phyloP scores from a whole-genome alignment of 2,888 invertebrate species.

The Hirtodrosophila cameraria region DNA sequence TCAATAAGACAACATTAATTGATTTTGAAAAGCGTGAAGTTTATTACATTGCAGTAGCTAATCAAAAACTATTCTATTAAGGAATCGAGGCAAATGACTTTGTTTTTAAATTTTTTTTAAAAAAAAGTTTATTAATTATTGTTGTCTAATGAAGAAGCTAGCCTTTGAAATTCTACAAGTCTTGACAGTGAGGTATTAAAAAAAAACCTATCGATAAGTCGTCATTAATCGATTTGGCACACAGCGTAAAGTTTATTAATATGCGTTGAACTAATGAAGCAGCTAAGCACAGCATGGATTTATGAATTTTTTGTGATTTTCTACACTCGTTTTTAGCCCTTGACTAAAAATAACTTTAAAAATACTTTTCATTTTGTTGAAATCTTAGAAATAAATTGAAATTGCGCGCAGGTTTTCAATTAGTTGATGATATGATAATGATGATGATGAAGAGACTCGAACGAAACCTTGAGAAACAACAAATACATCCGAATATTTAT shows the following conservation, averaged over 20 bases:
- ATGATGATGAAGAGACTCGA: constrained; percentile 30
- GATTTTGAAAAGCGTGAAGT: no score
- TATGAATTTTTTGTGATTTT: background rate
- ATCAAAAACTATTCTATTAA: no score
- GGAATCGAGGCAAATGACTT: no score
- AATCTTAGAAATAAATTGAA: constrained; percentile 30
- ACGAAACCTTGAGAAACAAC: constrained; percentile 40
- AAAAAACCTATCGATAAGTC: no score
- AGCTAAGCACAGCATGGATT: background rate
- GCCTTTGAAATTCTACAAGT: no score
- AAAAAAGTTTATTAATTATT: no score
- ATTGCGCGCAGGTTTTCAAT: constrained; percentile 28
- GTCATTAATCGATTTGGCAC: constrained; percentile 21
- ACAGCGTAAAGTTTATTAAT: constrained; percentile 55
- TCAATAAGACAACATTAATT: no score
- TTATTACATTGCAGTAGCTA: no score
- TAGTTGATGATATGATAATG: constrained; percentile 19
- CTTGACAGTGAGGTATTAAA: no score
- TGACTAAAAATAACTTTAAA: constrained; percentile 19
- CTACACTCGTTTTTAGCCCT: constrained; percentile 6
- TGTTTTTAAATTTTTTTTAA: no score
- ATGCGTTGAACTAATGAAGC: constrained; percentile 18
- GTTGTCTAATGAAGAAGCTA: no score
- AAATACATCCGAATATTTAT: constrained; percentile 17
- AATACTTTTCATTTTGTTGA: constrained; percentile 38